A percentile compares a stretch with the other conserved stretches of the same genome.
Evolutionary conservation across 2,797 vertebrate genomes (phyloP).

Genomic region (Chiloscyllium punctatum): DNA sequence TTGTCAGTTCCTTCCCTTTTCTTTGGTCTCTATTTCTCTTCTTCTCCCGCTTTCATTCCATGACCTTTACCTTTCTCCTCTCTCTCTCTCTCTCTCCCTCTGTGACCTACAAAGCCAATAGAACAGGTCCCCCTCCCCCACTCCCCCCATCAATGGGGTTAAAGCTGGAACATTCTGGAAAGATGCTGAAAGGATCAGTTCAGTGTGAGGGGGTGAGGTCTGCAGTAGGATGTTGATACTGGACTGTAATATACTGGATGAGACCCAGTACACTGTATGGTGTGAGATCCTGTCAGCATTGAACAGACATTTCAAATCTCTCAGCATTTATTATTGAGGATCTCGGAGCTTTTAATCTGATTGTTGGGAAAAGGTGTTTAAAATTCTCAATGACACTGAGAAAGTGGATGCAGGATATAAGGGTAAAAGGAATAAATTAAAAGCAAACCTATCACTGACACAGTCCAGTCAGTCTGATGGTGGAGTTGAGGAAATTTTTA

Average conservation of each 20-base stretch:
- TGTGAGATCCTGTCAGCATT: neutral
- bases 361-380: neutral
- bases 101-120: neutral
- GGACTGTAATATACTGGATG: neutral
- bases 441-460: neutral
- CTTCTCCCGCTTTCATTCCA: too few species aligned
- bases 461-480: neutral
- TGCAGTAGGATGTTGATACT: neutral
- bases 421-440: neutral
- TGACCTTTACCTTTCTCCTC: too few species aligned
- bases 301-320: neutral
- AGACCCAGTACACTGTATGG: neutral
- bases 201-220: neutral
- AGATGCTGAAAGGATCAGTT: neutral
- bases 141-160: neutral
- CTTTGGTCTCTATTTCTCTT: neutral
- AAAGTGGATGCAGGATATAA: neutral
- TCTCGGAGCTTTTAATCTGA: neutral
- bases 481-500: neutral
- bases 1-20: neutral
- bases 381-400: neutral
- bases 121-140: neutral
- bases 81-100: neutral
- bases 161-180: neutral
- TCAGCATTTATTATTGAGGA: neutral